Evolutionary conservation across 2,113 vertebrate species (phyloP).

Genomic region (Pollimyrus isidori): DNA sequence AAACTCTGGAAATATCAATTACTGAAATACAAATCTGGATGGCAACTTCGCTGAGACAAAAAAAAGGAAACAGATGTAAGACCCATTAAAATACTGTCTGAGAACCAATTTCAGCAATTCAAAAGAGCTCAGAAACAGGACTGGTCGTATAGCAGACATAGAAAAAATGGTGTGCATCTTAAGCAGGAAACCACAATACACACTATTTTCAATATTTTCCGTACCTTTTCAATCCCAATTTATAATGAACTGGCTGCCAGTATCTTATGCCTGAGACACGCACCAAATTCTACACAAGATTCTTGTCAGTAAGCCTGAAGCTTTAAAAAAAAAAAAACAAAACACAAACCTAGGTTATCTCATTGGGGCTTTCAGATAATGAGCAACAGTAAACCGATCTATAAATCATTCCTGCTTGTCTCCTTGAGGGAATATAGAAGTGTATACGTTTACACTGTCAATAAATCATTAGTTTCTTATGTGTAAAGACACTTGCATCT

Average conservation of each 20-base stretch:
- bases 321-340: not conserved
- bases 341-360: not conserved
- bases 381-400: constrained; percentile 29
- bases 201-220: not conserved
- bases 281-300: not conserved
- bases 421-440: constrained; percentile 24
- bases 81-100: not conserved
- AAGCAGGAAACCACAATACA: not conserved
- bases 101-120: not conserved
- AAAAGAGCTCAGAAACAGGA: not conserved
- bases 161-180: not conserved
- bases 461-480: constrained; percentile 50
- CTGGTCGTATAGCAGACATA: not conserved
- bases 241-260: not conserved
- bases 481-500: constrained; percentile 27
- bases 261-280: not conserved
- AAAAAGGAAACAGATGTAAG: not conserved
- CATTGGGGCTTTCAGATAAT: constrained; percentile 29
- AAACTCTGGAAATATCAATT: constrained; percentile 47
- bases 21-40: constrained; percentile 44
- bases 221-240: not conserved
- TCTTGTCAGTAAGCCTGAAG: not conserved
- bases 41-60: not conserved
- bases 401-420: constrained; percentile 26
- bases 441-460: constrained; percentile 54